Conservation (phyloP, 2,888 invertebrate genomes). For the Sphaerophoria rueppellii region DNA sequence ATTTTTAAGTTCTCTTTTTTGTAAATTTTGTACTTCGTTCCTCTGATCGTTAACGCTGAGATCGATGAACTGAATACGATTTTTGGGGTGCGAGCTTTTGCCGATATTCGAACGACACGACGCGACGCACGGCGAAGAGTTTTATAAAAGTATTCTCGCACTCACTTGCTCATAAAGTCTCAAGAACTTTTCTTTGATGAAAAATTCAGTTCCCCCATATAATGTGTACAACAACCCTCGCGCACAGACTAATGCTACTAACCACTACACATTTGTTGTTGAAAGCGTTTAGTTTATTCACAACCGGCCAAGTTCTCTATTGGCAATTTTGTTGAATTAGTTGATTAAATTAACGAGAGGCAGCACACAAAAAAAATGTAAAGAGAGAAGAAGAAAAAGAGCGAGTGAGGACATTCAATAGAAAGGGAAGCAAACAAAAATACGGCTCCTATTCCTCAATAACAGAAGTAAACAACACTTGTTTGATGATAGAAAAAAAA, state of each 20-base stretch:
- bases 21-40: constrained; percentile 52
- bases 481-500: constrained; percentile 19
- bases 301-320: constrained; percentile 21
- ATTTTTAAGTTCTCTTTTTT: constrained; percentile 23
- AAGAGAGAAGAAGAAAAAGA: neutral
- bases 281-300: constrained; percentile 1
- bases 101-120: constrained; percentile 1
- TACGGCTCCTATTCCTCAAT: constrained; percentile 7
- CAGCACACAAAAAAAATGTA: constrained; percentile 14
- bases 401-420: neutral
- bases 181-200: neutral
- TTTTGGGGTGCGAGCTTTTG: constrained; percentile 67
- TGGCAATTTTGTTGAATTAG: constrained; percentile 66
- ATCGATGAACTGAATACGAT: constrained; percentile 81
- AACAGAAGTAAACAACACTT: constrained; percentile 33
- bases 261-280: neutral
- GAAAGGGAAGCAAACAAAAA: constrained; percentile 13
- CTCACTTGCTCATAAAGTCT: constrained; percentile 27
- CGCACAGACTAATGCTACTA: constrained; percentile 17
- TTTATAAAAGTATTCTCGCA: constrained; percentile 8
- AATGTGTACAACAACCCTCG: constrained; percentile 20
- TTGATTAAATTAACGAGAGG: constrained; percentile 65
- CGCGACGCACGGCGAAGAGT: constrained; percentile 17
- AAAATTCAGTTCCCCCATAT: neutral
- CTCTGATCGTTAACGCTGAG: constrained; percentile 80